A percentile compares a stretch with the other conserved stretches of the same genome.
Conservation (phyloP, 2,113 vertebrate species). For the Megaceryle maxima region DNA sequence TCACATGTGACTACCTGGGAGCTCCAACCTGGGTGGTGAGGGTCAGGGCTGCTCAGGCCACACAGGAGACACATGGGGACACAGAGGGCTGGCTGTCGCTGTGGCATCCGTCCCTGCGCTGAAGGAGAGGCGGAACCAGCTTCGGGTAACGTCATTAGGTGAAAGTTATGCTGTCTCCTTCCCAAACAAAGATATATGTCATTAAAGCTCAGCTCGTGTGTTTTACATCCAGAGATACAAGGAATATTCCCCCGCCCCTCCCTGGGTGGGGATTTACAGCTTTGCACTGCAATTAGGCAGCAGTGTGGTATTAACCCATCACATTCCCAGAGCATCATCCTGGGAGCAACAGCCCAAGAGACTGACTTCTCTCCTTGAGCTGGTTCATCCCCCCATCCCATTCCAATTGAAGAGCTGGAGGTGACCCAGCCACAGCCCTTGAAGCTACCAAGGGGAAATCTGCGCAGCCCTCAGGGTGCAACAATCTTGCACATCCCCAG, state of each 20-base stretch:
- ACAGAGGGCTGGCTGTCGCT: background rate
- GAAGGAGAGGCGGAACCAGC: background rate
- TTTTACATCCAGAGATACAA: background rate
- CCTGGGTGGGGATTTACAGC: background rate
- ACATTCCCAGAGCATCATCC: background rate
- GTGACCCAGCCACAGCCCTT: fast-evolving
- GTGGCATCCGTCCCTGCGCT: background rate
- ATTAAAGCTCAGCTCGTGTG: background rate
- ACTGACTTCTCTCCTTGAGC: background rate
- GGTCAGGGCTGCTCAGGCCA: background rate
- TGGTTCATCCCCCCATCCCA: background rate
- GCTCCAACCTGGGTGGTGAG: fast-evolving
- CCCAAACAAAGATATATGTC: background rate
- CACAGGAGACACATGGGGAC: background rate
- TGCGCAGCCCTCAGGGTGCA: background rate
- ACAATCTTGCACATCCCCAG: fast-evolving
- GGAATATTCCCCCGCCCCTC: background rate
- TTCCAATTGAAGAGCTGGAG: background rate
- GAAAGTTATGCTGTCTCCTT: background rate
- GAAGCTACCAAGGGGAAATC: background rate
- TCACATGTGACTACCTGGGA: fast-evolving
- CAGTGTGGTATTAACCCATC: background rate
- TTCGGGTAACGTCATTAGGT: background rate
- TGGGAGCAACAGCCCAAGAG: background rate
- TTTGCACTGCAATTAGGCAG: background rate